Conservation (phyloP, 2,797 vertebrate genomes). For the Erithacus rubecula region DNA sequence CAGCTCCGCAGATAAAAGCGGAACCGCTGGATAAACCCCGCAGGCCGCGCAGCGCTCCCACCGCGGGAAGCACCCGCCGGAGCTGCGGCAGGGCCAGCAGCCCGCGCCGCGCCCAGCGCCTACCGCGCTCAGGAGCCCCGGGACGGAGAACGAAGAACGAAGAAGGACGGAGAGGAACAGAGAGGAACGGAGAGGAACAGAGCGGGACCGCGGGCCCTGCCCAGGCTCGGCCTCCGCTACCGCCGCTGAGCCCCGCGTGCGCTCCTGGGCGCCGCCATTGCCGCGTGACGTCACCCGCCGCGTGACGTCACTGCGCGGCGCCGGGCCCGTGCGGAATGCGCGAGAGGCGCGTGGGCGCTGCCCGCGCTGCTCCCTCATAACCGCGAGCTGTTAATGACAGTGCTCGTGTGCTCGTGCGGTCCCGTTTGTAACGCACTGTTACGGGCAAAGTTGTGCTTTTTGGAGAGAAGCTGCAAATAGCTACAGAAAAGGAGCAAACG, state of each 20-base stretch:
- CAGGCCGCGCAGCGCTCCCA: background rate
- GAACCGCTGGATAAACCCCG: fast-evolving
- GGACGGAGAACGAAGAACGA: fast-evolving
- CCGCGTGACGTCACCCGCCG: background rate
- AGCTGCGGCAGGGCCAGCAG: background rate
- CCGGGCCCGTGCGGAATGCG: background rate
- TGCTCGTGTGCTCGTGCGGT: background rate
- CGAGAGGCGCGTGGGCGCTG: background rate
- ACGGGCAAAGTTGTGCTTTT: background rate
- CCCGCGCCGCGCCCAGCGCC: fast-evolving
- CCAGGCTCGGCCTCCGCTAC: background rate
- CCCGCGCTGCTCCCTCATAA: background rate
- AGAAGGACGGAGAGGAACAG: fast-evolving
- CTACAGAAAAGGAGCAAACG: background rate
- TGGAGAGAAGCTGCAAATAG: background rate
- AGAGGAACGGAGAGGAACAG: fast-evolving
- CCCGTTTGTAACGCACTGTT: background rate
- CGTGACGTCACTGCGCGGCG: background rate
- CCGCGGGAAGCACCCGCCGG: fast-evolving
- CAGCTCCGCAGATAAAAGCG: fast-evolving
- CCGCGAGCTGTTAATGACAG: background rate
- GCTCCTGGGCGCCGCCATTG: background rate
- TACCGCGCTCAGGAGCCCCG: background rate
- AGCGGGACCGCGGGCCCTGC: fast-evolving
- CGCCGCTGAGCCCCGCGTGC: background rate